Base-by-base conservation (phyloP, 2,113 vertebrate genomes). In the Channa maculata region DNA sequence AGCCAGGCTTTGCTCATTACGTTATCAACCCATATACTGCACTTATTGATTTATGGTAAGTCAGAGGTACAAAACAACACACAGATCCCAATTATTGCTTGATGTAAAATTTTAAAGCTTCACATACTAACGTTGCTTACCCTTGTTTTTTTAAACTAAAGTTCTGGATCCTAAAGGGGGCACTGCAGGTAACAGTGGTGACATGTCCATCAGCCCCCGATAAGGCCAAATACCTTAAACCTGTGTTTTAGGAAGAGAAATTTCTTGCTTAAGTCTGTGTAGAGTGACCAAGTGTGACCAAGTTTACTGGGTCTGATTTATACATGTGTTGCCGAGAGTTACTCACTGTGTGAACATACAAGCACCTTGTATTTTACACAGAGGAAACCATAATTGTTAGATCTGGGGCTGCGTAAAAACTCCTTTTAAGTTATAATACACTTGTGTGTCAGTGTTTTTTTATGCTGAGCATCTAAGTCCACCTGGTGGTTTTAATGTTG, bases 161-260 rank as follows among this genome's bases (percentile, higher is more conserved):
- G 7, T 8, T 67, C n/a, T 55, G 3, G n/a, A n/a, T n/a, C 14
- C 14, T 3, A 10, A 37, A 61, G 33, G 50, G 7, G 7, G 34
- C 53, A 61, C 66, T 65, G 44, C 70, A n/a, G 51, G 53, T 58
- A 51, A 66, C 57, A 63, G 51, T 38, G 51, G 75, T 43, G 34
- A 51, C 50, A 50, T 60, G 14, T 43, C 63, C 14, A 3, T 62
- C 50, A 59, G 75, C 45, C 59, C 24, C 75, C 51, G 55, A 44
- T 77, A 72, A 67, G 75, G 79, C 73, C 52, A 77, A 86, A 80
- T 67, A 80, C 76, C 65, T 78, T 41, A 58, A 83, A 83, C 57
- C 74, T 83, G 53, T 59, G 71, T 80, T 83, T 82, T 70, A 63
- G 62, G 75, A 67, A 67, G 73, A 82, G 64, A 65, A 46, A 73